Evolutionary conservation across 2,888 invertebrate genomes (phyloP).

Genomic region (Nephrocerus scutellatus): DNA sequence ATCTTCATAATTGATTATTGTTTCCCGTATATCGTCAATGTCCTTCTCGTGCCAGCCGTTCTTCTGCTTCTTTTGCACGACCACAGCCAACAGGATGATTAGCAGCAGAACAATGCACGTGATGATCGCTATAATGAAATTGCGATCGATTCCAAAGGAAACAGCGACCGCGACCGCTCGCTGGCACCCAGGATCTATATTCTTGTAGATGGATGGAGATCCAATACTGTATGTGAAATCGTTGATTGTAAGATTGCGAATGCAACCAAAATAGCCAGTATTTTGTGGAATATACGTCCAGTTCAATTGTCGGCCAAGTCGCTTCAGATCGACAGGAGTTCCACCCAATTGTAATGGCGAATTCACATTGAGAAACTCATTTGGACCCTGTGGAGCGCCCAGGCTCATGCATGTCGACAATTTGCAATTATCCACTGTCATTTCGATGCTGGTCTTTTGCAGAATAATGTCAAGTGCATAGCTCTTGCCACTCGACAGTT

Average conservation of each 20-base stretch:
- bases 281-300: constrained; percentile 67
- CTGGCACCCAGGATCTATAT: constrained; percentile 69
- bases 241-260: constrained; percentile 84
- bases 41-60: constrained; percentile 85
- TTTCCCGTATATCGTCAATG: constrained; percentile 93
- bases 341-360: constrained; percentile 84
- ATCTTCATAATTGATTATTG: constrained; percentile 95
- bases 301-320: constrained; percentile 55
- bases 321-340: constrained; percentile 58
- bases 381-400: constrained; percentile 62
- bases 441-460: constrained; percentile 58
- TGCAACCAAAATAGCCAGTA: constrained; percentile 77
- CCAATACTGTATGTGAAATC: constrained; percentile 84
- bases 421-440: constrained; percentile 71
- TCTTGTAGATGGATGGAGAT: constrained; percentile 63
- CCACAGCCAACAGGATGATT: constrained; percentile 81
- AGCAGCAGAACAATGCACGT: constrained; percentile 71
- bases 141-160: constrained; percentile 76
- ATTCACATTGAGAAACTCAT: constrained; percentile 73
- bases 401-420: constrained; percentile 64
- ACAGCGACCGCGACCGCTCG: constrained; percentile 67
- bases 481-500: constrained; percentile 74
- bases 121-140: constrained; percentile 82
- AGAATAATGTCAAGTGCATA: constrained; percentile 80
- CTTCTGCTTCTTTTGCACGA: constrained; percentile 80